Conservation (phyloP, 2,113 vertebrate genomes). For the Eublepharis macularius region DNA sequence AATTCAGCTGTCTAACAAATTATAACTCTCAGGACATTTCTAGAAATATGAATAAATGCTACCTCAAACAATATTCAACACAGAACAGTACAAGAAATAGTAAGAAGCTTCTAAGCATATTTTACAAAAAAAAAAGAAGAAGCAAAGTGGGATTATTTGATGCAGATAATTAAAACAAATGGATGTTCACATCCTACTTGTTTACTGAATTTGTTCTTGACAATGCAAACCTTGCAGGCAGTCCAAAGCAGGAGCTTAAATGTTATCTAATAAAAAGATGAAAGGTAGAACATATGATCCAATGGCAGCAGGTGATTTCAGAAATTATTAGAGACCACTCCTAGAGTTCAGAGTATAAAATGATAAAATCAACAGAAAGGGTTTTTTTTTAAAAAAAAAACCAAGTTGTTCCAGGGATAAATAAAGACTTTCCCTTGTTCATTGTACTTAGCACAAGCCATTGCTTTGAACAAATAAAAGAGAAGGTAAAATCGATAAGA, state of each 20-base stretch:
- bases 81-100: slow-evolving; percentile 22
- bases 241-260: slow-evolving; percentile 29
- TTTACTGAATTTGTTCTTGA: slow-evolving; percentile 38
- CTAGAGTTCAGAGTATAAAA: slow-evolving; percentile 50
- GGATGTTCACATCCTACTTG: slow-evolving; percentile 28
- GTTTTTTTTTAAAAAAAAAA: slow-evolving; percentile 35
- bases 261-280: slow-evolving; percentile 45
- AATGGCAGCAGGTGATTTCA: slow-evolving; percentile 46
- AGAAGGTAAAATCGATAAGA: slow-evolving; percentile 36
- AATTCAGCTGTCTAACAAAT: slow-evolving; percentile 46
- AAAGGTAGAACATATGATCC: slow-evolving; percentile 36
- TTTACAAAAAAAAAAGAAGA: slow-evolving; percentile 35
- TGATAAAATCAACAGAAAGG: slow-evolving; percentile 41
- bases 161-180: slow-evolving; percentile 55
- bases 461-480: slow-evolving; percentile 33
- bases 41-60: slow-evolving; percentile 34
- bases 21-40: slow-evolving; percentile 17
- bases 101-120: slow-evolving; percentile 18
- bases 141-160: slow-evolving; percentile 19
- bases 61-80: slow-evolving; percentile 18
- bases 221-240: slow-evolving; percentile 34
- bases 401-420: slow-evolving; percentile 38
- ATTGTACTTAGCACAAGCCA: slow-evolving; percentile 34
- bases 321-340: slow-evolving; percentile 30
- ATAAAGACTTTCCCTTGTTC: slow-evolving; percentile 48